Evolutionary conservation across 2,113 vertebrate genomes (phyloP), one percentile per base, ranked within the genome.

Genomic region (Anolis sagrei): DNA sequence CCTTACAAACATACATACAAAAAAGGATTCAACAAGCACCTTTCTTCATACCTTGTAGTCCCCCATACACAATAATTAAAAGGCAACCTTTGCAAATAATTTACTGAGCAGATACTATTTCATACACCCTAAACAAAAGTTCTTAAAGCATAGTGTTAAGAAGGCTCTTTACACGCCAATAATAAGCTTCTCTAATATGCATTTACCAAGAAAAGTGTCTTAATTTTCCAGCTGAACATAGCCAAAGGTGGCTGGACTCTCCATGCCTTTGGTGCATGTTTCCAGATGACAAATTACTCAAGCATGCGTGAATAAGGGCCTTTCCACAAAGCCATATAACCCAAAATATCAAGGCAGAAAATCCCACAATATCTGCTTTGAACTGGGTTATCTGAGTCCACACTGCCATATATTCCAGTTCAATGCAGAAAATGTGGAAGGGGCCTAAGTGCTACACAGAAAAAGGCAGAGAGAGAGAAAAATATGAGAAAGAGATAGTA

Each of bases 11-110:
- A 91, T 62, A 62, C 82, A 84, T 62, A 62, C 82, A 84, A 61
- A 39, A 89, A 44, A 93, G 84, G 86, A 89, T 84, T 23, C 79
- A 87, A 86, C 85, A 70, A 89, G 39, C 44, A 21, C 14, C 58
- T 23, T 72, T 64, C 32, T 79, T 66, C 16, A 36, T 8, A 27
- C 11, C 3, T 76, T 44, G 32, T 69, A 51, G 54, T 13, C 62
- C 36, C 27, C 27, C 16, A 29, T 27, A 39, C 19, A 75, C 3
- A 39, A 73, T 39, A 11, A 58, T 58, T 62, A 83, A 74, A 48
- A 90, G 89, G 89, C 85, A 85, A 75, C 76, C 34, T 86, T 78
- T 87, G 70, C 88, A 48, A n/a, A 32, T 79, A 81, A 87, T 85
- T 79, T 0, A 0, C 49, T 2, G 62, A 61, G 64, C 87, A 51